Percentiles rank a stretch among this genome's conserved stretches.
phyloP scores from a whole-genome alignment of 2,888 invertebrate genomes.

The Tetropium fuscum region DNA sequence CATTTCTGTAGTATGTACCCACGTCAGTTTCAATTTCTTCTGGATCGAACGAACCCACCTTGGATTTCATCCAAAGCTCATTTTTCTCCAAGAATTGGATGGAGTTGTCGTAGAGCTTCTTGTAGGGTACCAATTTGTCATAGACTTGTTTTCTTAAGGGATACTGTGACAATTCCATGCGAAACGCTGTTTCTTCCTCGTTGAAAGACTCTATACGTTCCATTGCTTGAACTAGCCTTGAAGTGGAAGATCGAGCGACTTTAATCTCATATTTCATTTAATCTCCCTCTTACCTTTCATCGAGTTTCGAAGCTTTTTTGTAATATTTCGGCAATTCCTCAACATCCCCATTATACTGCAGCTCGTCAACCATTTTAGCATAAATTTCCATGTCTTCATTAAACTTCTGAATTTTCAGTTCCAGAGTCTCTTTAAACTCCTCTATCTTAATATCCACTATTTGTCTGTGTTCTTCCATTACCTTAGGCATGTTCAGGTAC shows the following conservation, averaged over 20 bases:
- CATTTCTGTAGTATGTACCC: conserved; percentile 75
- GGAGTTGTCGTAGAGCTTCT: conserved; percentile 89
- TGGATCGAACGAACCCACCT: conserved; percentile 88
- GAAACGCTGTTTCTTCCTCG: conserved; percentile 89
- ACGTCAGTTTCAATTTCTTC: conserved; percentile 89
- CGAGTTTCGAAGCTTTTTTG: conserved; percentile 82
- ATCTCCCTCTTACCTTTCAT: conserved; percentile 69
- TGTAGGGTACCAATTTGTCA: conserved; percentile 86
- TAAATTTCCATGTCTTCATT: conserved; percentile 84
- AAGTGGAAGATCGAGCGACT: no score
- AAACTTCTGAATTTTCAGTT: conserved; percentile 84
- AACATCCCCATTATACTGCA: conserved; percentile 90
- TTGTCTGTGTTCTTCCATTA: conserved; percentile 85
- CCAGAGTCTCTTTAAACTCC: conserved; percentile 87
- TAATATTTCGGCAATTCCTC: conserved; percentile 86
- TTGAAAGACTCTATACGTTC: conserved; percentile 89
- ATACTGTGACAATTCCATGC: conserved; percentile 90
- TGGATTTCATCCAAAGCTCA: conserved; percentile 86
- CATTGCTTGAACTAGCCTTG: conserved; percentile 78
- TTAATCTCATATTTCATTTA: no score
- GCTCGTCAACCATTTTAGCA: conserved; percentile 83
- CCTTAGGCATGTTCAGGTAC: conserved; percentile 82
- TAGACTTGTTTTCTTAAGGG: conserved; percentile 83
- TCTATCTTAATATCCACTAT: conserved; percentile 85
- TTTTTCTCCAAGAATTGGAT: conserved; percentile 87